Conservation (phyloP, 2,888 invertebrate species). For the Aradus depressus region DNA sequence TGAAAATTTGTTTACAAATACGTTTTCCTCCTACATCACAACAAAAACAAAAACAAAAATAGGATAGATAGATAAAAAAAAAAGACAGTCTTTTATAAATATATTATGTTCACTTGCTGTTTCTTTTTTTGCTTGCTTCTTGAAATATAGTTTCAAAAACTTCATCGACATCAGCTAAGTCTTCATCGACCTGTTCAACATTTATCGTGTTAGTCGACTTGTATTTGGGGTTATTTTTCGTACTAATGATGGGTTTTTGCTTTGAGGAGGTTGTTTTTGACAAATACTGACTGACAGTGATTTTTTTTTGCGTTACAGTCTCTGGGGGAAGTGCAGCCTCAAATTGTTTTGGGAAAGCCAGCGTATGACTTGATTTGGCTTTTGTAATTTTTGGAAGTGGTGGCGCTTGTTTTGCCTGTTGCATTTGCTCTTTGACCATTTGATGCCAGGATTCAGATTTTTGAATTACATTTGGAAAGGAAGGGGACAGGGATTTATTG, state of each 20-base stretch:
- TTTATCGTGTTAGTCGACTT: constrained; percentile 36
- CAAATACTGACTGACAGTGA: constrained; percentile 63
- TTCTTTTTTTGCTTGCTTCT: constrained; percentile 28
- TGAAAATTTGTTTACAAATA: too few relatives aligned
- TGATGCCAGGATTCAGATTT: constrained; percentile 77
- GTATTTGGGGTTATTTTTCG: constrained; percentile 19
- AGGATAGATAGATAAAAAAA: too few relatives aligned
- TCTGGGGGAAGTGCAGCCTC: constrained; percentile 65
- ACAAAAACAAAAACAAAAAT: constrained; percentile 12
- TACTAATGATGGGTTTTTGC: constrained; percentile 13
- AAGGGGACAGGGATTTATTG: constrained; percentile 24
- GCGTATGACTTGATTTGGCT: constrained; percentile 62
- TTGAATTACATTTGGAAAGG: constrained; percentile 38
- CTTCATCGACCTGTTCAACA: constrained; percentile 53
- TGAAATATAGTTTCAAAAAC: constrained; percentile 74
- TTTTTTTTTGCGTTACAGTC: constrained; percentile 55
- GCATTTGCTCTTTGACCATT: constrained; percentile 41
- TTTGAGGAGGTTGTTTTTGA: constrained; percentile 36
- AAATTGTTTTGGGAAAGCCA: constrained; percentile 65
- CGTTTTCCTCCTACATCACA: constrained; percentile 4
- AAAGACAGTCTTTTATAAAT: constrained; percentile 11
- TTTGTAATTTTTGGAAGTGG: constrained; percentile 36
- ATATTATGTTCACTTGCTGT: constrained; percentile 20
- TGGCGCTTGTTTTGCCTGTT: constrained; percentile 33
- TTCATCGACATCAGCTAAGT: constrained; percentile 59